Evolutionary conservation across 2,797 vertebrate species (phyloP), one percentile per base, ranked within the genome.

Genomic region (Chromobotia macracanthus): DNA sequence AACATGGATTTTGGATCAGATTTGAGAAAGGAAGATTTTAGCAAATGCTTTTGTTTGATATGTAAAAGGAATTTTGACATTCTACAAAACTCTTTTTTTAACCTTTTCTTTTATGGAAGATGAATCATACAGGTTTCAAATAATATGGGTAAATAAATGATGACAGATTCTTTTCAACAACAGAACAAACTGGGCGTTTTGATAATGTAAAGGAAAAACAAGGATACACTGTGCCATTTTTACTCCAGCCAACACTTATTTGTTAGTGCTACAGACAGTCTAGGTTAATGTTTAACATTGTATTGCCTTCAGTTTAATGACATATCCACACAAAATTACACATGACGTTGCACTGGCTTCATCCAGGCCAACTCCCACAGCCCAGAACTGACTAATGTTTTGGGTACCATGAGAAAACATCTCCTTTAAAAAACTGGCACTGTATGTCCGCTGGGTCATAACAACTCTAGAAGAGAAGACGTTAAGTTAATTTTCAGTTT

Each of bases 401-500:
- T 56, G 74, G 21, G 11, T 56, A 28, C 50, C 21, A 19, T 56
- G 16, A 51, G 25, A 51, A 35, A 50, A 75, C 46, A 53, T 35
- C 6, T 48, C 21, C 25, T 44, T 5, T 74, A 25, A 75, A 66
- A 66, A 56, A 0, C 2, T 55, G 6, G 9, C 13, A 31, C 5
- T 67, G 12, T 44, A 25, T 38, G 50, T 76, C 74, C 41, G 44
- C 7, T 31, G 64, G 35, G 65, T 67, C 61, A 21, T 48, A 46
- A 28, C 51, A 76, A 58, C 51, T 68, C 23, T 21, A 58, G 18
- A 23, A 48, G 7, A 48, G 18, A 58, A 19, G 56, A 19, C 38
- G 28, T 68, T 48, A 76, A 68, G 50, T 31, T 28, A 7, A 70
- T 46, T 75, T 44, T 55, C 73, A 66, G 73, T 15, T 75, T 41